Percentiles rank a stretch among this genome's conserved stretches.
phyloP scores from a whole-genome alignment of 2,797 vertebrate species.

The Peromyscus nudipes region DNA sequence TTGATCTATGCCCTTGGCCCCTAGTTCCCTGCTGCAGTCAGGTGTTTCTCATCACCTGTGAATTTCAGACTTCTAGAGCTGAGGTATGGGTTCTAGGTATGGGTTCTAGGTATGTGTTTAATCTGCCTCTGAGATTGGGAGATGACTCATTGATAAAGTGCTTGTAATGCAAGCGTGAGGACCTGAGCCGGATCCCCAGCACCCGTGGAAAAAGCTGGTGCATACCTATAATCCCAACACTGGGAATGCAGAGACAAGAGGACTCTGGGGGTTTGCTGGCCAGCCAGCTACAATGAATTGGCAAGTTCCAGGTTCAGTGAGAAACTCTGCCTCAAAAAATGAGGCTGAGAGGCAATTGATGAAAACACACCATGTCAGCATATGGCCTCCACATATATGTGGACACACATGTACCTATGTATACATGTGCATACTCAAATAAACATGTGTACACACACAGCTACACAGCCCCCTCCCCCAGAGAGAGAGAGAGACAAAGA shows the following conservation, averaged over 20 bases:
- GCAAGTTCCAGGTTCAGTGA: not conserved
- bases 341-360: not conserved
- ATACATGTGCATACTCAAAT: not conserved
- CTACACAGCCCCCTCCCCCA: not conserved
- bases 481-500: no score
- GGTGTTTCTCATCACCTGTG: not conserved
- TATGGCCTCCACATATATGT: not conserved
- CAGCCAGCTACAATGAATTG: not conserved
- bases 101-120: not conserved
- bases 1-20: not conserved
- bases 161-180: no score
- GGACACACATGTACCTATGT: not conserved
- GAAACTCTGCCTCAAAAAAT: not conserved
- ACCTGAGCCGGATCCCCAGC: no score
- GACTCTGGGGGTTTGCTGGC: not conserved
- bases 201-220: not conserved
- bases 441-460: not conserved
- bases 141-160: not conserved
- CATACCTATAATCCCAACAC: not conserved
- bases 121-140: not conserved
- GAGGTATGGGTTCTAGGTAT: fast-evolving
- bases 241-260: not conserved
- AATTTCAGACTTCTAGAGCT: not conserved
- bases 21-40: fast-evolving
- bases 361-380: not conserved